Evolutionary conservation across 2,797 vertebrate genomes (phyloP), one percentile per base, ranked within the genome.

Genomic region (Acridotheres tristis): DNA sequence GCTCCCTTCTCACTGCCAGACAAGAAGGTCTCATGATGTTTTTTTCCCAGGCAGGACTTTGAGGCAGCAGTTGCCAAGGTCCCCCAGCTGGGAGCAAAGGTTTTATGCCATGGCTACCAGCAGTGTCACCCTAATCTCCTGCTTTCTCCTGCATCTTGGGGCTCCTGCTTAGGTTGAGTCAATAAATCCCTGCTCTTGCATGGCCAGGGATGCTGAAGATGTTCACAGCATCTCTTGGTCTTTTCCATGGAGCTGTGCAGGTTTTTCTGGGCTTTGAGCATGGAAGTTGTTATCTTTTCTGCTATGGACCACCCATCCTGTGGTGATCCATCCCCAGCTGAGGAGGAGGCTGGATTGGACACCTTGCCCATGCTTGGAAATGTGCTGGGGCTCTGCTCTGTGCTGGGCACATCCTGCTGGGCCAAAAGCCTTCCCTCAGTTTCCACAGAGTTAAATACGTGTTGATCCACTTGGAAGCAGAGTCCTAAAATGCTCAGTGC

Each of bases 211-310:
- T 85, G 57, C n/a, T 74, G 69, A 40, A 65, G 65, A 29, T 58
- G 40, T 23, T 66, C 43, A 17, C 0, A 0, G 10, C 13, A 4
- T 51, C 26, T 79, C 40, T 38, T 66, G 53, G 13, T 54, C 16
- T 53, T 77, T 71, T 42, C 34, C 3, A 0, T 7, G 20, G 54
- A 80, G 20, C 34, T 68, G 34, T 2, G 0, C 13, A 16, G n/a
- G 29, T 61, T 69, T 68, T 91, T 26, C 55, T 80, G 57, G 68
- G n/a, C 12, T 74, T 43, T 3, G 53, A 71, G 43, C 13, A 3
- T 48, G 26, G 42, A 73, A 11, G 13, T 50, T 69, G 21, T 58
- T 55, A 10, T 4, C 5, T 51, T 36, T 69, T 40, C 50, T 54
- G 22, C n/a, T 61, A 6, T 11, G 48, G 23, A 53, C 0, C 30